A percentile compares a stretch with the other conserved stretches of the same genome.
Conservation (phyloP, 2,888 invertebrate species). For the Erebia epiphron region DNA sequence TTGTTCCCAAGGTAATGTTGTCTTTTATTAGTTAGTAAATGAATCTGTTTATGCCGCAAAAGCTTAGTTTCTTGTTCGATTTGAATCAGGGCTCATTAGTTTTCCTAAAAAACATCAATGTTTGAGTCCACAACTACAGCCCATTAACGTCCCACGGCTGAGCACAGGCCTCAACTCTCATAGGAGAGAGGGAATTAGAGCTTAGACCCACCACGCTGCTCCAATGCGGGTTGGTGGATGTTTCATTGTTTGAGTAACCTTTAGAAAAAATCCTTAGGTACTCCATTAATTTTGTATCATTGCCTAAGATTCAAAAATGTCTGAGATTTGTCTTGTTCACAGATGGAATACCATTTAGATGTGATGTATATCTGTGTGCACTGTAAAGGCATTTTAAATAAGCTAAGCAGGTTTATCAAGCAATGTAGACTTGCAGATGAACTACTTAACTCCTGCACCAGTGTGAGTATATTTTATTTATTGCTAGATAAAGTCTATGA, state of each 20-base stretch:
- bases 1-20: slow-evolving; percentile 50
- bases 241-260: background rate
- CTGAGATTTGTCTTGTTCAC: slow-evolving; percentile 15
- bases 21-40: slow-evolving; percentile 5
- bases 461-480: slow-evolving; percentile 18
- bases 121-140: too few species aligned
- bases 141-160: too few species aligned
- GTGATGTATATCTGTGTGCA: slow-evolving; percentile 50
- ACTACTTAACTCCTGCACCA: slow-evolving; percentile 9
- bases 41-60: background rate
- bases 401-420: slow-evolving; percentile 49
- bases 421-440: slow-evolving; percentile 53
- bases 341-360: slow-evolving; percentile 42
- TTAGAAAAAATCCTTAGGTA: background rate
- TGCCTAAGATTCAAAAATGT: too few species aligned
- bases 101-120: background rate
- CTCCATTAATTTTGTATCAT: background rate
- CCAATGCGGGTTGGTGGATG: too few species aligned
- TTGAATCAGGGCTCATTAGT: background rate
- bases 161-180: too few species aligned
- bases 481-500: background rate
- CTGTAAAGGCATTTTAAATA: slow-evolving; percentile 53
- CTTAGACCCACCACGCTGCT: too few species aligned
- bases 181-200: too few species aligned
- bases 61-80: background rate